phyloP scores from a whole-genome alignment of 2,888 invertebrate species.

The Metacarcinus magister region DNA sequence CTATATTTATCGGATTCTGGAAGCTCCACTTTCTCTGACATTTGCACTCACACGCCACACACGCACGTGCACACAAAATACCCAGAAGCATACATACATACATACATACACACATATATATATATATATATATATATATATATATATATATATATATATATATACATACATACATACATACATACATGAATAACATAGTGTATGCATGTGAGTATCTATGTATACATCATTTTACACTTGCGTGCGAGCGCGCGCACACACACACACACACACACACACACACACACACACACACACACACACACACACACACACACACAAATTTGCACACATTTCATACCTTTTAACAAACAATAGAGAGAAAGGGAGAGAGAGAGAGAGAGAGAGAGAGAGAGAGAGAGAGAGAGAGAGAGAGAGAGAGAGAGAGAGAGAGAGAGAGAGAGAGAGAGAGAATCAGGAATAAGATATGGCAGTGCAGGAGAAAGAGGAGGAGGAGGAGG shows the following conservation, averaged over 20 bases:
- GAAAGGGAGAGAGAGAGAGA: neutral
- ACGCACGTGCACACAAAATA: neutral
- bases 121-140: neutral
- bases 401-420: neutral
- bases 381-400: neutral
- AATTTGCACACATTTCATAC: too few relatives aligned
- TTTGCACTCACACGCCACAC: neutral
- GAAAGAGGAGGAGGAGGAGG: too few relatives aligned
- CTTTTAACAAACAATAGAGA: too few relatives aligned
- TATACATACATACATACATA: neutral
- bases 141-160: neutral
- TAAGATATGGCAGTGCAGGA: too few relatives aligned
- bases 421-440: neutral
- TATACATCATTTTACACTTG: neutral
- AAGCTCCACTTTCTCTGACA: slow-evolving; percentile 21
- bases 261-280: slow-evolving; percentile 26
- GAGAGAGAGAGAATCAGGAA: neutral
- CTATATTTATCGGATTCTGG: neutral
- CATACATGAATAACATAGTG: neutral
- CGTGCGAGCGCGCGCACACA: neutral
- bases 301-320: slow-evolving; percentile 2
- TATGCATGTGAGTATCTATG: neutral
- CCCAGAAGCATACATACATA: neutral
- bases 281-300: neutral
- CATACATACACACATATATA: neutral